phyloP scores from a whole-genome alignment of 2,888 invertebrate species.

The Drosophila atripex region DNA sequence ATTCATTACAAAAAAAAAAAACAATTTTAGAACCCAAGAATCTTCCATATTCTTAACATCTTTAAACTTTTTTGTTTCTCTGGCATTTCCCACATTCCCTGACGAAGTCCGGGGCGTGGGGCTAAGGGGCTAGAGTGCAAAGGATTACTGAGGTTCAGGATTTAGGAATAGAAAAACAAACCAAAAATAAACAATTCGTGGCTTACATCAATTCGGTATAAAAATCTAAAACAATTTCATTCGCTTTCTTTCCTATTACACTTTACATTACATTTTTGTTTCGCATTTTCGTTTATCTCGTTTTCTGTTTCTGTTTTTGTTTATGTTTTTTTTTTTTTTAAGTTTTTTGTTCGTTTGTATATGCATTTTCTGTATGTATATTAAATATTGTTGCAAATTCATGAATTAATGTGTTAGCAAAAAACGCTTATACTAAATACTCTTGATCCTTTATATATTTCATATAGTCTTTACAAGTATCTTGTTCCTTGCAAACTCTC shows the following conservation, averaged over 20 bases:
- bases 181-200: conserved; percentile 38
- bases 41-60: conserved; percentile 4
- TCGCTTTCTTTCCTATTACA: conserved; percentile 21
- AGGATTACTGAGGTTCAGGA: conserved; percentile 1
- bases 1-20: conserved; percentile 55
- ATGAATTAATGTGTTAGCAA: conserved; percentile 71
- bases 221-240: conserved; percentile 76
- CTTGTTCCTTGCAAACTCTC: conserved; percentile 38
- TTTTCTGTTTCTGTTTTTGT: conserved; percentile 20
- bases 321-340: too few relatives aligned
- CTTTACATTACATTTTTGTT: conserved; percentile 24
- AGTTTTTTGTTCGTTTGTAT: conserved; percentile 33
- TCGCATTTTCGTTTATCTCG: conserved; percentile 9
- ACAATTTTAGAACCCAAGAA: conserved; percentile 35
- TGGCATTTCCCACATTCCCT: conserved; percentile 15
- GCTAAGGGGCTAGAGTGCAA: background rate
- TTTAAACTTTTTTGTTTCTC: conserved; percentile 10
- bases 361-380: conserved; percentile 41
- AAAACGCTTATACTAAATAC: conserved; percentile 66
- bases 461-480: conserved; percentile 36
- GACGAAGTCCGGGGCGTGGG: background rate
- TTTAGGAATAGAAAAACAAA: conserved; percentile 44
- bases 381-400: conserved; percentile 61
- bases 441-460: conserved; percentile 28
- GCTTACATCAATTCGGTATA: conserved; percentile 74